Evolutionary conservation across 2,888 invertebrate genomes (phyloP), one percentile per base, ranked within the genome.

Genomic region (Folsomia candida): DNA sequence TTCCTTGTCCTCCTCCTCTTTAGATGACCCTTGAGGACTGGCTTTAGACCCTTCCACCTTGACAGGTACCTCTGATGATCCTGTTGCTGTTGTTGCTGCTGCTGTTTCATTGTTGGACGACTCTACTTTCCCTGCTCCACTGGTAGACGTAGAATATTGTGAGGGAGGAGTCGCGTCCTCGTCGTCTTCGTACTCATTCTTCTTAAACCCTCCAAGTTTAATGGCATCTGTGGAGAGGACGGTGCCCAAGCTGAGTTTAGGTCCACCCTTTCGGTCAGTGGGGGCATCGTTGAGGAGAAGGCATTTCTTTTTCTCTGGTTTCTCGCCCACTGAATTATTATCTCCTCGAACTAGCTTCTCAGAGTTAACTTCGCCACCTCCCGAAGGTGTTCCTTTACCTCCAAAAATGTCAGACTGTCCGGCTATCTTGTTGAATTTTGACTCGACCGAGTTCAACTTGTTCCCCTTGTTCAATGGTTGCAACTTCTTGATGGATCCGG

Each of bases 201-300:
- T 67, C 26, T 78, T 78, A 47, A 74, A 73, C 14, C 74, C 74
- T 11, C 73, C 76, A 20, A 78, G 26, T 66, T 76, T 78, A 62
- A 89, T 88, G 67, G 88, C 87, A 68, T 91, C 90, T 67, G 89
- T 89, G 71, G 89, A 88, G 73, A 94, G 85, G 24, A 94, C 93
- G 4, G 92, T 91, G 1, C 94, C 94, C 58, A 94, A 85, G 82
- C 93, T 93, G 6, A 94, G 84, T 83, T 92, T 92, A 0, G 92
- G 93, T 69, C 90, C 90, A 68, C 88, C 87, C 74, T 90, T 90
- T 64, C 80, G 80, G 24, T 79, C 80, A 25, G 67, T 76, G 22
- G 80, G 80, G 27, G 69, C 70, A 22, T 79, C 76, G 65, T 72
- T 78, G 4, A 81, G 74, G 1, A 79, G 66, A 47, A 76, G 63